Percentiles rank a stretch among this genome's conserved stretches.
phyloP scores from a whole-genome alignment of 2,888 invertebrate genomes.

The Pediacus dermestoides region DNA sequence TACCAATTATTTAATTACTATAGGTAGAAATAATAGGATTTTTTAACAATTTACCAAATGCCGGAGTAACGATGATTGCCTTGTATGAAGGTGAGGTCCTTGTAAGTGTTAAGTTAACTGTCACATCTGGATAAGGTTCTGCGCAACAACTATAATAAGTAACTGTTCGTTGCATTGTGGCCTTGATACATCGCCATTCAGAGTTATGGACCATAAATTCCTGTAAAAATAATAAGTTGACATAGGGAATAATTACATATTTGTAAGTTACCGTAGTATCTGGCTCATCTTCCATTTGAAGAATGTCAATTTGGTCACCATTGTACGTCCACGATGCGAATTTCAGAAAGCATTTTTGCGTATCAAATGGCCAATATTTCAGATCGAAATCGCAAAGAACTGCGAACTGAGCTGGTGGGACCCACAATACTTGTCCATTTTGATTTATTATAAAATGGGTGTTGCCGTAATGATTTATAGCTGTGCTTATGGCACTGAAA shows the following conservation, averaged over 20 bases:
- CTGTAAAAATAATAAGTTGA: constrained; percentile 5
- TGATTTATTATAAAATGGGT: constrained; percentile 53
- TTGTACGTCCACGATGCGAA: constrained; percentile 73
- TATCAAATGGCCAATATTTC: constrained; percentile 71
- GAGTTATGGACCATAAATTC: constrained; percentile 42
- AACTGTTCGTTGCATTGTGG: constrained; percentile 44
- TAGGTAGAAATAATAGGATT: too few species aligned
- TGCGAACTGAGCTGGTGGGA: constrained; percentile 65
- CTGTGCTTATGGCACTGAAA: constrained; percentile 57
- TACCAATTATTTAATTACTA: too few species aligned
- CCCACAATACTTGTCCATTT: constrained; percentile 60
- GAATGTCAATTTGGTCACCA: constrained; percentile 59
- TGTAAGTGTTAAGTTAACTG: constrained; percentile 52
- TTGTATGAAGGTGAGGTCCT: constrained; percentile 60
- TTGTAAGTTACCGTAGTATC: too few species aligned
- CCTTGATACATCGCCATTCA: constrained; percentile 53
- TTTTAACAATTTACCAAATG: constrained; percentile 54
- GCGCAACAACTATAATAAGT: constrained; percentile 54
- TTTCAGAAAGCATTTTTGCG: constrained; percentile 62
- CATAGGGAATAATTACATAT: too few species aligned
- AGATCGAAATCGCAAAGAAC: constrained; percentile 65
- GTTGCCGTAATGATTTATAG: constrained; percentile 60
- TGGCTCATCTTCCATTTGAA: too few species aligned
- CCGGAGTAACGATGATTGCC: constrained; percentile 61
- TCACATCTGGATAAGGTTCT: constrained; percentile 56